A percentile compares a stretch with the other conserved stretches of the same genome.
Conservation (phyloP, 2,113 vertebrate genomes). For the Podarcis raffonei region DNA sequence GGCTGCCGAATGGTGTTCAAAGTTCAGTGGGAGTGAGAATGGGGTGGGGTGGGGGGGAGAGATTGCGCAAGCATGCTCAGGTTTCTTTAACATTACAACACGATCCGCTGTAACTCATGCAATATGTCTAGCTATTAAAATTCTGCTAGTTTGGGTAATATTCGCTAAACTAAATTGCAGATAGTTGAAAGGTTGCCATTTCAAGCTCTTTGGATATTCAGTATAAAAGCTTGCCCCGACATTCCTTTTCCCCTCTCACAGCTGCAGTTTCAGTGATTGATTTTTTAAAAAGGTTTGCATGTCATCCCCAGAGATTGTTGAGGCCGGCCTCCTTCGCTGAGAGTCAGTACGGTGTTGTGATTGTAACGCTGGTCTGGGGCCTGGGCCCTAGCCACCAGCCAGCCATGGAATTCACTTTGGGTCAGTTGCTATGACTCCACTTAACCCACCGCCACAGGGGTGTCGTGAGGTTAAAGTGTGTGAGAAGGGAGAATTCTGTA, state of each 20-base stretch:
- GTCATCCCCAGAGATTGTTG: neutral
- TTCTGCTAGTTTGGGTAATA: conserved; percentile 64
- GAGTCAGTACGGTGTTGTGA: neutral
- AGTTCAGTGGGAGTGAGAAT: conserved; percentile 50
- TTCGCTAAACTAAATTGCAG: conserved; percentile 62
- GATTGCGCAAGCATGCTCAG: conserved; percentile 45
- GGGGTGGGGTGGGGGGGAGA: neutral
- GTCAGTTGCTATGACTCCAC: neutral
- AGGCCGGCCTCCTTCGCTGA: neutral
- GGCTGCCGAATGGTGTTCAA: conserved; percentile 52
- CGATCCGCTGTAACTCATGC: conserved; percentile 27
- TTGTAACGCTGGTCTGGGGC: neutral
- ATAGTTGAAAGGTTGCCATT: conserved; percentile 23
- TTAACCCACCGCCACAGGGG: neutral
- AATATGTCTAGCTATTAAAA: conserved; percentile 47
- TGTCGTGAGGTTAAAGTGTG: neutral
- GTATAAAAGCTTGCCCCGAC: neutral
- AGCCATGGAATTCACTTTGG: neutral
- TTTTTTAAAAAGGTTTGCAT: neutral
- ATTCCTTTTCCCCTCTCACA: no score
- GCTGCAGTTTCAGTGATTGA: neutral
- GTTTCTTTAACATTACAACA: conserved; percentile 36
- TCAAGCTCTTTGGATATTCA: neutral
- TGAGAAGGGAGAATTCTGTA: neutral
- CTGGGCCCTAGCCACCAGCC: neutral